phyloP scores from a whole-genome alignment of 1,140 invertebrate species.

The Cepaea nemoralis region DNA sequence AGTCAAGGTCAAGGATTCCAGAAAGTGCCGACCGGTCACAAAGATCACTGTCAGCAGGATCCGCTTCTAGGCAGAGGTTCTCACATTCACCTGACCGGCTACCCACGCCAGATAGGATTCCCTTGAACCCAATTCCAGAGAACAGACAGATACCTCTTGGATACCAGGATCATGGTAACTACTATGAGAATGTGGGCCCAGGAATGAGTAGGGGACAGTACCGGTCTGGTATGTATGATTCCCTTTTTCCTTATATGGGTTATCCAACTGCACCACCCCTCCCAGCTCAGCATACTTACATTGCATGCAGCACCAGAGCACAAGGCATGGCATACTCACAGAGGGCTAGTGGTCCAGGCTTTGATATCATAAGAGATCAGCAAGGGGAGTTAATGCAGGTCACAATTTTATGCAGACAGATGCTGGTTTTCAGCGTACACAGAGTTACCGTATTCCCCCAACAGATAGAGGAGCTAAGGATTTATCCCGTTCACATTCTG shows the following conservation, averaged over 20 bases:
- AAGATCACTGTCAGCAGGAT: conserved; percentile 44
- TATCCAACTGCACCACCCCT: conserved; percentile 47
- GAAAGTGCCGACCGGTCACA: conserved; percentile 50
- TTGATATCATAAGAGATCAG: conserved; percentile 26
- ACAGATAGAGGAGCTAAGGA: conserved; percentile 48
- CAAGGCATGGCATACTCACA: conserved; percentile 52
- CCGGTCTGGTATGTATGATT: conserved; percentile 37
- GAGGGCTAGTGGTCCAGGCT: conserved; percentile 52
- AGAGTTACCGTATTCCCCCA: conserved; percentile 58
- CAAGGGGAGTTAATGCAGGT: not conserved
- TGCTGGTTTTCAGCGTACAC: conserved; percentile 52
- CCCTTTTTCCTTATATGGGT: conserved; percentile 9
- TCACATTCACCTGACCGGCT: conserved; percentile 56
- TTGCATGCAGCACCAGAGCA: conserved; percentile 58
- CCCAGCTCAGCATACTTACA: conserved; percentile 50
- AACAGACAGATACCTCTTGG: conserved; percentile 61
- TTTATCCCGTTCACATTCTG: conserved; percentile 56
- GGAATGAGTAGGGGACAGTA: conserved; percentile 35
- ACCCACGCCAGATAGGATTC: conserved; percentile 45
- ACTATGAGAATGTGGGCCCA: conserved; percentile 41
- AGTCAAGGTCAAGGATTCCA: conserved; percentile 60
- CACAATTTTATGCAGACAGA: not conserved
- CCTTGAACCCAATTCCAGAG: conserved; percentile 64
- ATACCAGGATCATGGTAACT: conserved; percentile 45
- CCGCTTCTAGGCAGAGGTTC: conserved; percentile 39